Base-by-base conservation (phyloP, 2,113 vertebrate genomes). In the Zosterops borbonicus region DNA sequence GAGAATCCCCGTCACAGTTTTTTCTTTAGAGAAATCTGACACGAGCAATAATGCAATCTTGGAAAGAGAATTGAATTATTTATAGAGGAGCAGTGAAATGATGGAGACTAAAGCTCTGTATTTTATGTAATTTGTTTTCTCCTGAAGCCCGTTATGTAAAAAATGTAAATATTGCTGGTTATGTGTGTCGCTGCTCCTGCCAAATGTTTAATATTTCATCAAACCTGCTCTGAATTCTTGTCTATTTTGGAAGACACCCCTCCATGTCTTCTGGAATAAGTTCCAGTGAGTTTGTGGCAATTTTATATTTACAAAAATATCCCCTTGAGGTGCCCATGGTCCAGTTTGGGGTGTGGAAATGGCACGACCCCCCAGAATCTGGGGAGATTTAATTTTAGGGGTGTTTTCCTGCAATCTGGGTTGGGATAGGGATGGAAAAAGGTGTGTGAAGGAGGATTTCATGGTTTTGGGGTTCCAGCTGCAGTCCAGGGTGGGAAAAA, bases 51-150 rank as follows among this genome's bases (percentile, higher is more conserved):
- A 95, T 6, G 19, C 88, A 50, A 79, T 88, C 91, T 76, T 71
- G 84, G 93, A 90, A 87, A 90, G 89, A 81, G 84, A 90, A 91
- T 58, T 91, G 88, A 92, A 94, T 96, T 95, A 95, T 96, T 97
- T 90, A 96, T 82, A 87, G 79, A 52, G 81, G 62, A 94, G 79
- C 62, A 44, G 89, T 37, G 81, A 67, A 88, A 94, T 12, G 84
- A 39, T 7, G 37, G 88, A 60, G 91, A 83, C 83, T 81, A 63
- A 96, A 94, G 68, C 25, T 27, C 83, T 76, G 18, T 60, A 71
- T 89, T 89, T 94, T 56, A 73, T 55, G 64, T 91, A 60, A 92
- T 94, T 96, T 94, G 91, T 91, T 91, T 97, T 82, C 90, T 95
- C 81, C 83, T 12, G 55, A 85, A 95, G 84, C 71, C 89, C 0